A percentile compares a stretch with the other conserved stretches of the same genome.
Evolutionary conservation across 2,888 invertebrate species (phyloP).

Genomic region (Scaptomyza caliginosa): DNA sequence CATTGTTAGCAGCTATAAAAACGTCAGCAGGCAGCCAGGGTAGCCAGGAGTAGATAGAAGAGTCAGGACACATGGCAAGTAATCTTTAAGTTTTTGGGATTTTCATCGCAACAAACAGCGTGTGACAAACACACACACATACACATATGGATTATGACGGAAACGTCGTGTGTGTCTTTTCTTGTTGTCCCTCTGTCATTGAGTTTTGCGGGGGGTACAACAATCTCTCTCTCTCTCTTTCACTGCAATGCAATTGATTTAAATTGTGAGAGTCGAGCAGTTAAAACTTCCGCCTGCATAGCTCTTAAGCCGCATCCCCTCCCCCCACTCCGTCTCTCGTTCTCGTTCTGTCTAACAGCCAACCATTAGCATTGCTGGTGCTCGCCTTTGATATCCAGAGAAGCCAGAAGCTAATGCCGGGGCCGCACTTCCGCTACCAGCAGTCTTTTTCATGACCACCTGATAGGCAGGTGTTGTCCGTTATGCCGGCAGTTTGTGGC

Average conservation of each 20-base stretch:
- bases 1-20: constrained; percentile 77
- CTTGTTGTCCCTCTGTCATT: background rate
- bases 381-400: constrained; percentile 32
- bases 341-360: constrained; percentile 10
- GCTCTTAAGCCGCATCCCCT: constrained; percentile 64
- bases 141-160: constrained; percentile 50
- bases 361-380: constrained; percentile 33
- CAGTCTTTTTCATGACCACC: constrained; percentile 24
- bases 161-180: constrained; percentile 67
- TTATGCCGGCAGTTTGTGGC: constrained; percentile 54
- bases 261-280: constrained; percentile 41
- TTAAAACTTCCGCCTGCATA: constrained; percentile 72
- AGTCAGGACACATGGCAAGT: constrained; percentile 68
- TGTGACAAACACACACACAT: constrained; percentile 53
- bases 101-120: constrained; percentile 67
- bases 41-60: constrained; percentile 15
- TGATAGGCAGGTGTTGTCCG: constrained; percentile 67
- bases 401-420: constrained; percentile 51
- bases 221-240: constrained; percentile 5
- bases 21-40: constrained; percentile 57
- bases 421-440: constrained; percentile 61
- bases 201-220: constrained; percentile 40
- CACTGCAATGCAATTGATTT: constrained; percentile 61
- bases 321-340: constrained; percentile 16
- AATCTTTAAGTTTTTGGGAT: constrained; percentile 49